A percentile compares a stretch with the other conserved stretches of the same genome.
These are phyloP conservation scores for Drosophila picticornis DNA, from an alignment of 2,888 invertebrate genomes.

Conservation along the genomic window DNA sequence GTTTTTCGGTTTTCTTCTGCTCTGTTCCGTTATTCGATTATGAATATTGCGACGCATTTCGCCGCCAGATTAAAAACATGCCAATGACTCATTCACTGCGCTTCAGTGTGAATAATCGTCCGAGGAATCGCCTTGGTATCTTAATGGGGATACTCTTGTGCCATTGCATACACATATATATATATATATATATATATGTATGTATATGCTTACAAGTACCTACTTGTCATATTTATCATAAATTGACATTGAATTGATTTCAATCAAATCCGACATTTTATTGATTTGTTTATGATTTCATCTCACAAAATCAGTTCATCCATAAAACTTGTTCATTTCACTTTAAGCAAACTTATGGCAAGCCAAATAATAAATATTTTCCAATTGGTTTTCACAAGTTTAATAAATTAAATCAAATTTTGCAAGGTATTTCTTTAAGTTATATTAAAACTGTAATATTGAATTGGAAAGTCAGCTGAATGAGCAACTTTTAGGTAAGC, in stretches of 20 bases:
- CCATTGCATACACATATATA: not conserved
- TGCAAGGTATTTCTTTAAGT: not conserved
- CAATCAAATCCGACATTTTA: not conserved
- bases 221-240: not conserved
- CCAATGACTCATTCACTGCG: conserved; percentile 43
- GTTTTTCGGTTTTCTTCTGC: conserved; percentile 7
- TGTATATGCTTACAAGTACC: too few relatives aligned
- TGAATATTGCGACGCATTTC: conserved; percentile 72
- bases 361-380: not conserved
- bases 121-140: not conserved
- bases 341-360: not conserved
- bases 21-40: conserved; percentile 53
- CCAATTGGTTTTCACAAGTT: not conserved
- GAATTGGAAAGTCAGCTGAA: not conserved
- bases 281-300: not conserved
- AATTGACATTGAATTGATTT: not conserved
- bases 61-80: conserved; percentile 46
- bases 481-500: not conserved
- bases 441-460: not conserved
- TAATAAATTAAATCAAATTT: not conserved
- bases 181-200: not conserved
- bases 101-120: not conserved
- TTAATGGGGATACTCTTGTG: conserved; percentile 6
- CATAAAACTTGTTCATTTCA: not conserved
- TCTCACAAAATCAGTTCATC: too few relatives aligned